Conservation (phyloP, 2,888 invertebrate species). For the Lasioglossum villosulum region DNA sequence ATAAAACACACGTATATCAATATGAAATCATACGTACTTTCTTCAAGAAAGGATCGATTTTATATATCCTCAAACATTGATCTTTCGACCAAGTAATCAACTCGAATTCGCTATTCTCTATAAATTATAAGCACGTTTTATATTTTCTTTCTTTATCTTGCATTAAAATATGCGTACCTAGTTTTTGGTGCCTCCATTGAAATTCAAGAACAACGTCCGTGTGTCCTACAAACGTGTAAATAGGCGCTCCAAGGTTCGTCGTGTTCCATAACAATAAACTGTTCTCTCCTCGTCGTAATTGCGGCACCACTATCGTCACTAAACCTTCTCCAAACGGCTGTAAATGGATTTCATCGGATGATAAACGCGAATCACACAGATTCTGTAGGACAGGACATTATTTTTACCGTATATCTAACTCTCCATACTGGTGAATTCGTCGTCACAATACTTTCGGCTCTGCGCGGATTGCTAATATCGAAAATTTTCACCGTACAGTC, state of each 20-base stretch:
- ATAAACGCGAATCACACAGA: constrained; percentile 7
- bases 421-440: constrained; percentile 96
- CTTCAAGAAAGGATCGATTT: constrained; percentile 93
- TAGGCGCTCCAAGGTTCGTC: constrained; percentile 89
- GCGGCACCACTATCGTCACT: constrained; percentile 96
- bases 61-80: constrained; percentile 96
- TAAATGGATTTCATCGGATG: constrained; percentile 47
- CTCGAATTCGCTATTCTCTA: constrained; percentile 90
- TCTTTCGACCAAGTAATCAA: constrained; percentile 98
- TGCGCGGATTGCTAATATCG: constrained; percentile 93
- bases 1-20: background rate
- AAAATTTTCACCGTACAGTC: constrained; percentile 98
- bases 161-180: constrained; percentile 74
- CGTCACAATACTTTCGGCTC: constrained; percentile 93
- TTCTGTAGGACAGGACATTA: constrained; percentile 14
- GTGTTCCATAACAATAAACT: constrained; percentile 92
- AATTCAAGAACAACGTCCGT: constrained; percentile 97
- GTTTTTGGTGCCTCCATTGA: constrained; percentile 93
- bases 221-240: constrained; percentile 97
- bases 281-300: constrained; percentile 94
- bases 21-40: constrained; percentile 85
- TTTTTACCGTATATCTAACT: constrained; percentile 91
- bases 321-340: constrained; percentile 97
- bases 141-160: background rate
- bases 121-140: constrained; percentile 51